Conservation (phyloP, 2,113 vertebrate genomes). For the Phasianus colchicus region DNA sequence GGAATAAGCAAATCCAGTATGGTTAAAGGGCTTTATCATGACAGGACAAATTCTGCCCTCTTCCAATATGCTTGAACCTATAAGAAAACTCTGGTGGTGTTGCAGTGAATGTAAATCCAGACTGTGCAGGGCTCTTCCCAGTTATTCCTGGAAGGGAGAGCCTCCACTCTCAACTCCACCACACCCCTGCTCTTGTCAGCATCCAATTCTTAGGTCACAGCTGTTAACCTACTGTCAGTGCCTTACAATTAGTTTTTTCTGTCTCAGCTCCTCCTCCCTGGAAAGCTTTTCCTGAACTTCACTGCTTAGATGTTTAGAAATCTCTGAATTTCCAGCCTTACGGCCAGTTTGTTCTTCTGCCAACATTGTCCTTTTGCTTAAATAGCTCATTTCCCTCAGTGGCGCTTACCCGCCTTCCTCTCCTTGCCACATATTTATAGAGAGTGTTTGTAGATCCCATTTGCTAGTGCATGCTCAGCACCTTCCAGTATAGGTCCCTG, state of each 20-base stretch:
- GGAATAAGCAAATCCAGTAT: background rate
- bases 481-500: constrained; percentile 29
- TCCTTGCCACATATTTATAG: constrained; percentile 48
- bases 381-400: constrained; percentile 57
- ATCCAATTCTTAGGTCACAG: constrained; percentile 12
- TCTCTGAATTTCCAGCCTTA: constrained; percentile 53
- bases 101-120: background rate
- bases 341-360: constrained; percentile 56
- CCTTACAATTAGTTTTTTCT: constrained; percentile 5
- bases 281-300: constrained; percentile 52
- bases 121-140: background rate
- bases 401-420: background rate
- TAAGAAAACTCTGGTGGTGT: background rate
- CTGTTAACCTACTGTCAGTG: background rate
- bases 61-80: background rate
- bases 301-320: constrained; percentile 57
- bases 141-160: constrained; percentile 15
- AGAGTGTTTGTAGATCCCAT: background rate
- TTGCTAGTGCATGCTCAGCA: constrained; percentile 4
- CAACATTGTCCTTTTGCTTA: constrained; percentile 68
- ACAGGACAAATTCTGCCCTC: background rate
- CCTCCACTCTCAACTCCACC: constrained; percentile 2
- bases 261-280: background rate
- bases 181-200: background rate
- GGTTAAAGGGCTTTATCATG: background rate